phyloP scores from a whole-genome alignment of 2,888 invertebrate genomes.

The Acanthopleura granulata region DNA sequence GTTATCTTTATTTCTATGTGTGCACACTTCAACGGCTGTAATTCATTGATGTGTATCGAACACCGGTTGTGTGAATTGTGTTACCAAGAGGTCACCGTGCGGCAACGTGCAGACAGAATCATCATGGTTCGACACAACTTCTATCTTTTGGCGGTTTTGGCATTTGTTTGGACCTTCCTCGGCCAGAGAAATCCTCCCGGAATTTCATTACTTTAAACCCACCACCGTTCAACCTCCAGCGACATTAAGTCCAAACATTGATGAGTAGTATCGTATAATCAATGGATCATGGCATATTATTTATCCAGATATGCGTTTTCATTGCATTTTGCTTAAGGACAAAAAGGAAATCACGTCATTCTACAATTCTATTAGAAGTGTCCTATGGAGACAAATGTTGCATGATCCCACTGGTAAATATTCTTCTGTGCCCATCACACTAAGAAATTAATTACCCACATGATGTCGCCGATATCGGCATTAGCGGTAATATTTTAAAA shows the following conservation, averaged over 20 bases:
- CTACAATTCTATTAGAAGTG: slow-evolving; percentile 13
- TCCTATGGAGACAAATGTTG: neutral
- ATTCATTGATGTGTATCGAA: too few relatives aligned
- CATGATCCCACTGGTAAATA: neutral
- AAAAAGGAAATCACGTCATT: neutral
- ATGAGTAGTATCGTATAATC: too few relatives aligned
- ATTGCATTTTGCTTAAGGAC: too few relatives aligned
- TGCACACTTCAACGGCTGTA: too few relatives aligned
- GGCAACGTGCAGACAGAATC: neutral
- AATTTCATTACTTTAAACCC: slow-evolving; percentile 3
- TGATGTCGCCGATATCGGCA: neutral
- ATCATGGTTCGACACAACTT: slow-evolving; percentile 6
- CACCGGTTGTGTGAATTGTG: too few relatives aligned
- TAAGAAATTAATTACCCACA: neutral
- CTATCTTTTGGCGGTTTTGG: neutral
- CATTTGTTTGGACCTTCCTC: neutral
- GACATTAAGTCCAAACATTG: too few relatives aligned
- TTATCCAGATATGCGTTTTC: too few relatives aligned
- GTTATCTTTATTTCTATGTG: too few relatives aligned
- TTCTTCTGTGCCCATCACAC: neutral
- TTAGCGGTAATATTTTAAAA: neutral
- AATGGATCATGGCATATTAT: too few relatives aligned
- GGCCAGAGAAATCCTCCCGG: neutral
- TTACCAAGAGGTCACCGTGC: too few relatives aligned
- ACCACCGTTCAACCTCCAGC: neutral